Percentiles rank a stretch among this genome's conserved stretches.
These are phyloP conservation scores for Arion vulgaris DNA, from an alignment of 1,140 invertebrate species.

Conservation along the genomic window DNA sequence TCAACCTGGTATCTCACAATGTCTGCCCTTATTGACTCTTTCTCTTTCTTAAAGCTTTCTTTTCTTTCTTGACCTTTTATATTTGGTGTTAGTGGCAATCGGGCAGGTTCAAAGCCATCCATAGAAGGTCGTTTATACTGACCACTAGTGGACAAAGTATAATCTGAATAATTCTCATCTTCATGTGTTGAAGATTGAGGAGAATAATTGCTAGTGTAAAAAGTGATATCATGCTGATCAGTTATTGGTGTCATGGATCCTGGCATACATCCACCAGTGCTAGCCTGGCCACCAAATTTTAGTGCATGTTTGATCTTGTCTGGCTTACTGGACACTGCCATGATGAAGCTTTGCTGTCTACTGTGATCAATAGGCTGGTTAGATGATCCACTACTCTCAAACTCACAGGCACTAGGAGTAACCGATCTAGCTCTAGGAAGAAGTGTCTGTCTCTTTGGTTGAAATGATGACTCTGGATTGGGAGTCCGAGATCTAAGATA, in stretches of 20 bases:
- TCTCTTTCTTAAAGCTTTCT: conserved; percentile 65
- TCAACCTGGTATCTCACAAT: conserved; percentile 63
- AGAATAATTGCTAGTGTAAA: not conserved
- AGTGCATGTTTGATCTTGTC: conserved; percentile 39
- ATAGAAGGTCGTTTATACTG: conserved; percentile 59
- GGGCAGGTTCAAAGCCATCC: conserved; percentile 50
- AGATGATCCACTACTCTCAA: conserved; percentile 18
- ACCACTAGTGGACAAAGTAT: conserved; percentile 62
- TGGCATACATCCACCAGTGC: not conserved
- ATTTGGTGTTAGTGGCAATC: conserved; percentile 54
- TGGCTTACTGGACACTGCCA: conserved; percentile 60
- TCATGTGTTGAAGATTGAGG: not conserved
- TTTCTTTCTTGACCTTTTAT: conserved; percentile 55
- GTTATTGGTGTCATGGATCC: conserved; percentile 16
- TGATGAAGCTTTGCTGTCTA: conserved; percentile 67
- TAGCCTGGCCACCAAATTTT: conserved; percentile 21
- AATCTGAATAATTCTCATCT: conserved; percentile 51
- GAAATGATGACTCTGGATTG: conserved; percentile 78
- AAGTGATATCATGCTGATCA: not conserved
- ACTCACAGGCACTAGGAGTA: conserved; percentile 80
- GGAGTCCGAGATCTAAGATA: conserved; percentile 83
- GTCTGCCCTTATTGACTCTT: conserved; percentile 60
- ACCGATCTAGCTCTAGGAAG: conserved; percentile 79
- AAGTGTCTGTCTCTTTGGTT: not conserved
- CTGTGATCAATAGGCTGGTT: conserved; percentile 55